phyloP scores from a whole-genome alignment of 2,888 invertebrate genomes.

The Microctonus aethiopoides region DNA sequence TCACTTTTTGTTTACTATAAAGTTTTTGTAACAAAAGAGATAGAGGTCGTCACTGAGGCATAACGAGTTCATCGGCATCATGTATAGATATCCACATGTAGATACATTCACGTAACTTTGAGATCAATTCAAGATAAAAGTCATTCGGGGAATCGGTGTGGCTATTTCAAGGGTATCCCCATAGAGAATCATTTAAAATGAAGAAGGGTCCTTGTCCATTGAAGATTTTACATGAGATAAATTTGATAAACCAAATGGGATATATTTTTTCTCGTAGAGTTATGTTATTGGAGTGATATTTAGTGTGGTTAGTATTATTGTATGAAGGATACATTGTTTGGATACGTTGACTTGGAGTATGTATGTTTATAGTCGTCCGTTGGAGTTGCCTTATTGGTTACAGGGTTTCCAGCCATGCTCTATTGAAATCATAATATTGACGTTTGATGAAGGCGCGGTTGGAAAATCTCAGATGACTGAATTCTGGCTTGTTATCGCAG shows the following conservation, averaged over 20 bases:
- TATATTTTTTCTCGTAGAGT: background rate
- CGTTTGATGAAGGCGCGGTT: constrained; percentile 15
- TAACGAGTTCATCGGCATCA: background rate
- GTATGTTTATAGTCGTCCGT: background rate
- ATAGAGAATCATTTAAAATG: background rate
- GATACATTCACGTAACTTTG: background rate
- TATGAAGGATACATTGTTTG: background rate
- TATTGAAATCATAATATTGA: constrained; percentile 28
- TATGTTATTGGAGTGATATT: background rate
- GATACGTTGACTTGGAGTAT: background rate
- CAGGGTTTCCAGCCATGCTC: background rate
- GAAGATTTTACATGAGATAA: too few relatives aligned
- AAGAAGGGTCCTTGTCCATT: too few relatives aligned
- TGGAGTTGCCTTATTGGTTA: background rate
- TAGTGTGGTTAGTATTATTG: background rate
- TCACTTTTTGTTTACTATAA: background rate
- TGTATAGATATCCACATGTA: background rate
- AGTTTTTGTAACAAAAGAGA: background rate
- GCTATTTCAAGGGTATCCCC: background rate
- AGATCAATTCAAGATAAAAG: background rate
- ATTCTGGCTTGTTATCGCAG: constrained; percentile 25
- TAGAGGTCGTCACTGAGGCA: background rate
- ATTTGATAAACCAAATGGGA: too few relatives aligned
- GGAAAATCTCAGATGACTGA: constrained; percentile 21
- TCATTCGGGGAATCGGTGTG: background rate